Evolutionary conservation across 2,797 vertebrate species (phyloP), one percentile per base, ranked within the genome.

Genomic region (Pantherophis vulpinus): DNA sequence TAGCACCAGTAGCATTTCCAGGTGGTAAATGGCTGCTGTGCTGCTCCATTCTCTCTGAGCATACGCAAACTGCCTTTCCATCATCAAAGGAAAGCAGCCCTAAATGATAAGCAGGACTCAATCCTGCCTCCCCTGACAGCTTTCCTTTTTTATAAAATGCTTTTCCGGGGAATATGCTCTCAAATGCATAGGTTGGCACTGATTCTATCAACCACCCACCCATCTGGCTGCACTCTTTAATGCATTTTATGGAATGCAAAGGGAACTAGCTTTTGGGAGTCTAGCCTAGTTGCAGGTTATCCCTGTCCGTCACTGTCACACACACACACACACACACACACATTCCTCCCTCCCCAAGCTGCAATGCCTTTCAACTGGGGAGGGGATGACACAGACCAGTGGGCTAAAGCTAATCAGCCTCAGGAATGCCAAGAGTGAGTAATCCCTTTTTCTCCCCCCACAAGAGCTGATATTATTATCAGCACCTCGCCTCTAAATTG

Each of bases 381-480:
- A 42, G 47, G 86, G 83, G n/a, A 92, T 63, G 91, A 94, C 91
- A 94, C 88, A 90, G 47, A 54, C 66, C 58, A 47, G 86, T 74
- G 87, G 51, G 32, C 37, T 91, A 42, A 51, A 6, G 32, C 90
- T 91, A 58, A 93, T 86, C 70, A 59, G 70, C 74, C 18, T 32
- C 1, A 25, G 89, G 87, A 94, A 94, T 88, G 89, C 37, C 89
- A 91, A 58, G 59, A 63, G 61, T 94, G 93, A 94, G 89, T 23
- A 94, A 55, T 25, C 11, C 58, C 25, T 32, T 86, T 58, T 74
- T 47, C 54, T 54, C 14, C 20, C 20, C 37, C 37, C 20, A 12
- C 37, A 25, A 10, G 20, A 47, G 10, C 74, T 25, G 37, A 83
- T 10, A 29, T 27, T n/a, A 47, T 32, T 87, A 61, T 93, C 89